phyloP scores from a whole-genome alignment of 2,797 vertebrate species.

The Huso huso region DNA sequence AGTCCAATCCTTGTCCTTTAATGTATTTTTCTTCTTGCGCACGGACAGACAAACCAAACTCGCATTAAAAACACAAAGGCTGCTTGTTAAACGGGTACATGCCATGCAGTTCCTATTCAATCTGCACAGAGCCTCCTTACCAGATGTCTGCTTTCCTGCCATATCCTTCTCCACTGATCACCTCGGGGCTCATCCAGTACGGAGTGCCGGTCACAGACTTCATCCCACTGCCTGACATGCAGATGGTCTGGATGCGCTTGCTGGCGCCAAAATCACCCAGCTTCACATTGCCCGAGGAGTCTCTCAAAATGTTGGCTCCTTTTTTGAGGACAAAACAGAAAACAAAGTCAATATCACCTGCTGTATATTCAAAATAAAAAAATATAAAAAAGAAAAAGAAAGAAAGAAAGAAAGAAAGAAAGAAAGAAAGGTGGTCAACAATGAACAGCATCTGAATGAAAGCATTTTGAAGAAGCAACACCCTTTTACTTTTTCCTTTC shows the following conservation, averaged over 20 bases:
- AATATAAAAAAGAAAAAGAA: no score
- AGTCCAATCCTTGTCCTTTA: no score
- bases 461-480: slow-evolving; percentile 14
- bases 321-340: neutral
- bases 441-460: slow-evolving; percentile 8
- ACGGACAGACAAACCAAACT: no score
- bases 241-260: slow-evolving; percentile 89
- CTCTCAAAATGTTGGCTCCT: slow-evolving; percentile 85
- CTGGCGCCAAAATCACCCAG: slow-evolving; percentile 88
- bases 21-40: no score
- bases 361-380: no score
- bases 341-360: no score
- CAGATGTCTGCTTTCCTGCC: slow-evolving; percentile 86
- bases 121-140: slow-evolving; percentile 45
- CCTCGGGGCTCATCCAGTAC: slow-evolving; percentile 92
- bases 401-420: neutral
- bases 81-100: no score
- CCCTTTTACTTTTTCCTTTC: no score
- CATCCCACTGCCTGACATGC: slow-evolving; percentile 86
- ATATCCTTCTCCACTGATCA: slow-evolving; percentile 86
- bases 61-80: no score
- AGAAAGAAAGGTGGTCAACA: neutral
- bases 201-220: slow-evolving; percentile 89
- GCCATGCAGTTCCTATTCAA: no score
- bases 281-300: slow-evolving; percentile 85